Evolutionary conservation across 2,888 invertebrate species (phyloP), one percentile per base, ranked within the genome.

Genomic region (Agrochola lota): DNA sequence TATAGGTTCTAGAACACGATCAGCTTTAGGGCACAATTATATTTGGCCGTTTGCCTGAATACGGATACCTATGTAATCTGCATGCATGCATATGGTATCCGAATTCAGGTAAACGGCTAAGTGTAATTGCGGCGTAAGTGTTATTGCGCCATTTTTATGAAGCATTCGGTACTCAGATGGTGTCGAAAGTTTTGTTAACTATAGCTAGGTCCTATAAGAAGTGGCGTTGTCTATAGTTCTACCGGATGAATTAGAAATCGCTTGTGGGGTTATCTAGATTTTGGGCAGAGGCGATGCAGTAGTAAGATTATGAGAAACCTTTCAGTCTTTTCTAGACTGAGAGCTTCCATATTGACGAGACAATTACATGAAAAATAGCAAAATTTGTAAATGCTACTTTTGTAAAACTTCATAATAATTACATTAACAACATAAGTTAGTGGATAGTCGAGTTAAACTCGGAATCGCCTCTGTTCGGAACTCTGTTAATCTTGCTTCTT

Each of bases 151-250:
- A 30, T 30, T 60, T 52, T 49, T 35, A 30, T 71, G 17, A 23
- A 30, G 30, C 17, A 9, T 43, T 43, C 11, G 26, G 8, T 17
- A 55, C 26, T 40, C 26, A 26, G 5, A 49, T n/a, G 23, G 68
- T 52, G 52, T 23, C 9, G 23, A 52, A 23, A 30, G 23, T 62
- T 62, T 43, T 20, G n/a, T 57, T 7, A 64, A 64, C 49, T 26
- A 30, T 17, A 26, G 40, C 23, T 64, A 75, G 63, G 35, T 57
- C 49, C 64, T 76, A 35, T 75, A 63, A 49, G 59, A 77, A 77
- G 15, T 77, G n/a, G 26, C 77, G 9, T 76, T 49, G 59, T 30
- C 77, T 77, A 66, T 60, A 49, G 77, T 77, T 77, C n/a, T 8
- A 60, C 77, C 59, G 77, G 77, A 77, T 49, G 49, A 60, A n/a